These are phyloP conservation scores for Atrina japonica DNA, from an alignment of 2,888 invertebrate species.

Conservation along the genomic window DNA sequence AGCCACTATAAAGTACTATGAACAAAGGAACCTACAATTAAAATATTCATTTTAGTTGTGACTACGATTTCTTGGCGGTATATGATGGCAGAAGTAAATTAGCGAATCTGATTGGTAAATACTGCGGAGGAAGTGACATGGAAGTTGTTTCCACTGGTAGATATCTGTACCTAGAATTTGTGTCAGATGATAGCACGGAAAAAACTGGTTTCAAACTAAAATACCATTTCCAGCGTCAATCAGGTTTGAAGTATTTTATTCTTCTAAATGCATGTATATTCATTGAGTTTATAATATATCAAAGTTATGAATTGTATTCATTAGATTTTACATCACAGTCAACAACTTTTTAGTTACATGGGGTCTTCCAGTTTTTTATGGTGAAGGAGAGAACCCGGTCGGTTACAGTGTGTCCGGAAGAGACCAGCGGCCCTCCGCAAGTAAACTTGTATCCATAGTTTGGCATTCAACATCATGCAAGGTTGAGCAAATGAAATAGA, in stretches of 20 bases:
- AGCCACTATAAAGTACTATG: neutral
- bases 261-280: too few species aligned
- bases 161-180: slow-evolving; percentile 32
- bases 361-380: too few species aligned
- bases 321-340: too few species aligned
- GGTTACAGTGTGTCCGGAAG: too few species aligned
- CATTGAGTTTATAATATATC: too few species aligned
- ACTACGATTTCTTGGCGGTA: slow-evolving; percentile 37
- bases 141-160: slow-evolving; percentile 37
- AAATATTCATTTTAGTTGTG: slow-evolving; percentile 25
- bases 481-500: too few species aligned
- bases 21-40: neutral
- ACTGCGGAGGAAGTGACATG: slow-evolving; percentile 37
- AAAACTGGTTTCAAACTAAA: slow-evolving; percentile 35
- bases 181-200: slow-evolving; percentile 32
- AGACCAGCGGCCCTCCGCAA: too few species aligned
- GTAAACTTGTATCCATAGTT: too few species aligned
- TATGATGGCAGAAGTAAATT: slow-evolving; percentile 35
- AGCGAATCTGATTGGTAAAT: slow-evolving; percentile 38
- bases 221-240: slow-evolving; percentile 30
- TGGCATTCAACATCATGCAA: too few species aligned
- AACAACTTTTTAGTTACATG: too few species aligned
- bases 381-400: too few species aligned
- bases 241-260: slow-evolving; percentile 11
- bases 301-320: too few species aligned